Evolutionary conservation across 2,797 vertebrate genomes (phyloP), one percentile per base, ranked within the genome.

Genomic region (Sebastes diploproa): DNA sequence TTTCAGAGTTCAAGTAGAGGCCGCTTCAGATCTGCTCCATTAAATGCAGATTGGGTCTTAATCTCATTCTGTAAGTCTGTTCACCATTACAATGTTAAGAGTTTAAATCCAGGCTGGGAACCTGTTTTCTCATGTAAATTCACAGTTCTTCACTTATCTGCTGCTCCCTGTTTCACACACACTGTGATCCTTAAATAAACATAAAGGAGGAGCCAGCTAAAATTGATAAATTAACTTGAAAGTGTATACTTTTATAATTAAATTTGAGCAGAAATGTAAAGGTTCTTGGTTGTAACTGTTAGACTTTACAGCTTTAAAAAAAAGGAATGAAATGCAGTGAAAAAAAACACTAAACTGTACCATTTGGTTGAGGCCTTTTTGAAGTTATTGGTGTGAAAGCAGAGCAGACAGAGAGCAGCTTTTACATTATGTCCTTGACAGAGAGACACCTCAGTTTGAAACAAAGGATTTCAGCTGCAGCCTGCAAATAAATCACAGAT

Each of bases 1-100:
- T 93, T 89, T 87, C 89, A 87, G 94, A 88, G 95, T 95, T 96
- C 96, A 96, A 95, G 95, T 95, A 91, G 93, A 95, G 95, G 95
- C 90, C 95, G 83, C 94, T 86, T 95, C 94, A 94, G 94, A 95
- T 95, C 90, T 95, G 88, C 84, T 91, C 89, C 93, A 95, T 95
- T 96, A 94, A 95, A 95, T 95, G 93, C 94, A 95, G 93, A 95
- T 95, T 87, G 90, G 75, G 92, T 91, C 93, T 92, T 96, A 95
- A 94, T 95, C 94, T 95, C 92, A 95, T 95, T 95, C 93, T 94
- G 91, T 94, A 94, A 94, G 6, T 95, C 94, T 93, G 91, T 91
- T 94, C 93, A 94, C 93, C 95, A 95, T 95, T 93, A 94, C 93
- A 94, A 95, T 94, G 93, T 94, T 86, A 94, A 94, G 92, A 94